Conservation (phyloP, 2,113 vertebrate genomes). For the Noctilio leporinus region DNA sequence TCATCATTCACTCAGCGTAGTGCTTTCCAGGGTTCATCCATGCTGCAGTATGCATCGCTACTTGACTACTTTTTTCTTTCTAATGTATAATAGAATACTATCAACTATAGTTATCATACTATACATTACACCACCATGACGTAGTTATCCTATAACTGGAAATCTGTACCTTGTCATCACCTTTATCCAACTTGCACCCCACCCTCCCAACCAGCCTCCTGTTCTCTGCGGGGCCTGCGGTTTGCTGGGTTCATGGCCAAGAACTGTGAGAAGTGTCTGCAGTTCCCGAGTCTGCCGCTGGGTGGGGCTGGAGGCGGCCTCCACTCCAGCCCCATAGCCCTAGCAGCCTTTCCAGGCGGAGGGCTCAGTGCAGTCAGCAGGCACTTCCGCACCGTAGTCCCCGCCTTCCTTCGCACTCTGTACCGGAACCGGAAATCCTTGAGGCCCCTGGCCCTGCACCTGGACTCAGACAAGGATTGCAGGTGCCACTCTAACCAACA, state of each 20-base stretch:
- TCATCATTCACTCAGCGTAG: background rate
- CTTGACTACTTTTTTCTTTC: background rate
- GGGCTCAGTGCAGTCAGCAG: slow-evolving; percentile 87
- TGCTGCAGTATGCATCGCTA: background rate
- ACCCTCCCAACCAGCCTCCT: background rate
- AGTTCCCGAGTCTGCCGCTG: background rate
- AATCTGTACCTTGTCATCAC: background rate
- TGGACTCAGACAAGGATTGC: slow-evolving; percentile 92
- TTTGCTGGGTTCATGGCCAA: slow-evolving; percentile 74
- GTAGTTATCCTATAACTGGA: background rate
- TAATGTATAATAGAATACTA: background rate
- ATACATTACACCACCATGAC: background rate
- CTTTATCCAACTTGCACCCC: background rate
- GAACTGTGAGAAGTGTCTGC: slow-evolving; percentile 74
- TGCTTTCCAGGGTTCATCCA: background rate
- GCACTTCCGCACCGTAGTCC: slow-evolving; percentile 89
- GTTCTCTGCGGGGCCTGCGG: background rate
- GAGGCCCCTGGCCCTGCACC: slow-evolving; percentile 87
- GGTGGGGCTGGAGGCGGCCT: background rate
- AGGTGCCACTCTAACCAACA: slow-evolving; percentile 92
- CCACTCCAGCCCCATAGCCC: slow-evolving; percentile 61
- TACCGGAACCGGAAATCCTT: slow-evolving; percentile 86
- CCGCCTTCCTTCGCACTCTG: no score
- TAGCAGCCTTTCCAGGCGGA: slow-evolving; percentile 81
- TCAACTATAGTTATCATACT: background rate